Evolutionary conservation across 2,113 vertebrate species (phyloP).

Genomic region (Protomyctophum bolini): DNA sequence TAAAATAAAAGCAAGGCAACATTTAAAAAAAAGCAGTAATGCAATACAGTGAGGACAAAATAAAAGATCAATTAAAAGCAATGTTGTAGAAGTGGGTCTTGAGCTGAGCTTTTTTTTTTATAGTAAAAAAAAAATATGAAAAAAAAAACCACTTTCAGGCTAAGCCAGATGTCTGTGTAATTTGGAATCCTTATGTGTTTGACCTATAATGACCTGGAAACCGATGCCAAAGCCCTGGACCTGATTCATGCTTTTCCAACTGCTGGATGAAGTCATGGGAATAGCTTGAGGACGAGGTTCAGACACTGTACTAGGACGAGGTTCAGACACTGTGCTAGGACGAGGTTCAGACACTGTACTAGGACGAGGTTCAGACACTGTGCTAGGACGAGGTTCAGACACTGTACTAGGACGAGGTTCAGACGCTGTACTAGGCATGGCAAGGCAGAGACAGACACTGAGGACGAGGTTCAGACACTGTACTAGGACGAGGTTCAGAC

Average conservation of each 20-base stretch:
- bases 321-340: not conserved
- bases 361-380: constrained; percentile 9
- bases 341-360: no score
- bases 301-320: not conserved
- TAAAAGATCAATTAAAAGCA: no score
- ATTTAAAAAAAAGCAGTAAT: no score
- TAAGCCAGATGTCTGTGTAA: constrained; percentile 2
- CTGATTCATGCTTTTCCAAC: not conserved
- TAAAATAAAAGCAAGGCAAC: no score
- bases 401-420: not conserved
- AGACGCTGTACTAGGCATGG: no score
- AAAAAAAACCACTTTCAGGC: not conserved
- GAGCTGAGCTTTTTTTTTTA: no score
- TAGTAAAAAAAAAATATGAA: no score
- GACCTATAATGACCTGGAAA: constrained; percentile 10
- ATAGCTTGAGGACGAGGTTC: not conserved
- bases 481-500: not conserved
- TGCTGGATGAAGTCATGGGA: constrained; percentile 24
- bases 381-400: not conserved
- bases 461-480: not conserved
- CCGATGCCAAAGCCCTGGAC: not conserved
- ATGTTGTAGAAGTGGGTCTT: no score
- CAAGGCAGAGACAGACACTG: not conserved
- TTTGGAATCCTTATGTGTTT: no score
- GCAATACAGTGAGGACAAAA: no score